A percentile compares a stretch with the other conserved stretches of the same genome.
These are phyloP conservation scores for Conops quadrifasciatus DNA, from an alignment of 2,888 invertebrate species.

Conservation along the genomic window DNA sequence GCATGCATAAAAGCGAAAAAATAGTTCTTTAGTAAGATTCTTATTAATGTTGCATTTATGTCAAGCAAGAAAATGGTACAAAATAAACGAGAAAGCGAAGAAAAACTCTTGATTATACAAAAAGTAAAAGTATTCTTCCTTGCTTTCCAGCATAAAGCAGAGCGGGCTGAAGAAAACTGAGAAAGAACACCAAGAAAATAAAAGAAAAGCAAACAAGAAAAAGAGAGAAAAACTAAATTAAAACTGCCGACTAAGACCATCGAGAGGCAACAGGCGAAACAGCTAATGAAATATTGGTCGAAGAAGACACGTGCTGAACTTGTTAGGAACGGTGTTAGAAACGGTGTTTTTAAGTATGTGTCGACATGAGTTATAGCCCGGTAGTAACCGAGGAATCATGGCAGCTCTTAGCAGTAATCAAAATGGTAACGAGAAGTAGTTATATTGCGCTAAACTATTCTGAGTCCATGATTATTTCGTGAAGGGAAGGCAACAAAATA, in stretches of 20 bases:
- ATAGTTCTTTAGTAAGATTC: too few species aligned
- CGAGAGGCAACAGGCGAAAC: constrained; percentile 7
- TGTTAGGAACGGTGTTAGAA: neutral
- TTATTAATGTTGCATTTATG: constrained; percentile 20
- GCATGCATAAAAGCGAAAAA: too few species aligned
- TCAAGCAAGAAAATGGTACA: neutral
- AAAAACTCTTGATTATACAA: neutral
- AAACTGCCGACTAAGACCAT: neutral
- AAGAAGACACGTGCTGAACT: constrained; percentile 23
- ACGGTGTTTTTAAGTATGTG: too few species aligned
- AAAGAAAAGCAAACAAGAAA: too few species aligned
- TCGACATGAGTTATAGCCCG: neutral
- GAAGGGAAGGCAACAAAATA: too few species aligned
- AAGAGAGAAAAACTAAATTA: too few species aligned
- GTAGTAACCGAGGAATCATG: neutral
- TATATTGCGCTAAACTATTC: too few species aligned
- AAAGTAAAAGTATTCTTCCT: neutral
- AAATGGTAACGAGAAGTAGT: too few species aligned
- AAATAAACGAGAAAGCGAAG: neutral
- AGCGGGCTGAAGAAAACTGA: neutral
- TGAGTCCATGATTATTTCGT: too few species aligned
- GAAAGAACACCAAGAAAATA: neutral
- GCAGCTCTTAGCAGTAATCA: too few species aligned
- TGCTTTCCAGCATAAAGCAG: neutral
- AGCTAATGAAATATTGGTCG: constrained; percentile 15